phyloP scores from a whole-genome alignment of 1,140 invertebrate genomes.

The Rhopalosiphum padi region DNA sequence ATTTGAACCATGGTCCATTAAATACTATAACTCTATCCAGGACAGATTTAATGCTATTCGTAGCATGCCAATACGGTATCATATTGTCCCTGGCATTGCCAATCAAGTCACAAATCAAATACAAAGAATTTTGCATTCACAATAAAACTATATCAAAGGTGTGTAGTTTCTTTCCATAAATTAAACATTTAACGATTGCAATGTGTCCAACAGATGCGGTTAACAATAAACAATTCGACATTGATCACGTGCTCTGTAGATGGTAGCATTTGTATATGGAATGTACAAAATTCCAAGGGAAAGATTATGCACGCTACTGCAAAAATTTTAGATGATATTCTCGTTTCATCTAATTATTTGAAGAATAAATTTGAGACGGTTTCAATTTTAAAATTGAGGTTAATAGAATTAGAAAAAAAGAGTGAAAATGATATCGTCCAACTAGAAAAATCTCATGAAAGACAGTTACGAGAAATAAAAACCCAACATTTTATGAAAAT shows the following conservation, averaged over 20 bases:
- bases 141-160: not conserved
- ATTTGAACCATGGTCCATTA: not conserved
- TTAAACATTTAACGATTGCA: not conserved
- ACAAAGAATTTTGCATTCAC: slow-evolving; percentile 25
- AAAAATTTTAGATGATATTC: not conserved
- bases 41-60: not conserved
- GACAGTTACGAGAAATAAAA: not conserved
- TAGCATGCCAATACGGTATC: not conserved
- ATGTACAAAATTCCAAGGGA: not conserved
- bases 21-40: not conserved
- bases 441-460: not conserved
- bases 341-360: not conserved
- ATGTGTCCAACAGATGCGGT: not conserved
- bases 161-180: not conserved
- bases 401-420: not conserved
- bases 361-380: not conserved
- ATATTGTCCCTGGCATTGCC: slow-evolving; percentile 56
- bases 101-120: not conserved
- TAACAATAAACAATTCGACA: not conserved
- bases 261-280: slow-evolving; percentile 23
- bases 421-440: not conserved
- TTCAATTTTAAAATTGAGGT: not conserved
- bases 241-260: not conserved
- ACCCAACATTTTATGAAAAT: not conserved
- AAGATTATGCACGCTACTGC: not conserved